Conservation (phyloP, 2,797 vertebrate genomes). For the Chrysocyon brachyurus region DNA sequence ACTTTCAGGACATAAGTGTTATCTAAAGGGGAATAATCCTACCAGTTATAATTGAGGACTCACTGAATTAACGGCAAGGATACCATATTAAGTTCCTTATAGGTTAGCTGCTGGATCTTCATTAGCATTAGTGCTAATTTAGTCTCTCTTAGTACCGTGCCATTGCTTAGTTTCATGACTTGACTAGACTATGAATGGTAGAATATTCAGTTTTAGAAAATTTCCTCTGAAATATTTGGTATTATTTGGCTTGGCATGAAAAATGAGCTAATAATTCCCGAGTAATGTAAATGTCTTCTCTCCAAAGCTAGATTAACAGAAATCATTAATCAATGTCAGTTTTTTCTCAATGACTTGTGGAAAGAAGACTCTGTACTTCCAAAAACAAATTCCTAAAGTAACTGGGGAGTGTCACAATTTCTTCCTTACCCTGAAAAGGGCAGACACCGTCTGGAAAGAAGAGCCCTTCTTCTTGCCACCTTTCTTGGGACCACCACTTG, state of each 20-base stretch:
- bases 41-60: not conserved
- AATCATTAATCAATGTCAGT: not conserved
- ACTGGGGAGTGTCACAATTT: not conserved
- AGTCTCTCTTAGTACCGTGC: not conserved
- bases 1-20: not conserved
- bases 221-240: not conserved
- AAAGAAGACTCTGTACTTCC: not conserved
- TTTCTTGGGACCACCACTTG: slow-evolving; percentile 79
- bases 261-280: not conserved
- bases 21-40: not conserved
- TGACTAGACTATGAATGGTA: not conserved
- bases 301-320: not conserved
- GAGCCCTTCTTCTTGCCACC: slow-evolving; percentile 88
- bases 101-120: not conserved
- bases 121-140: not conserved
- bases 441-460: slow-evolving; percentile 91
- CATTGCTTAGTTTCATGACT: slow-evolving; percentile 14
- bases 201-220: not conserved
- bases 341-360: not conserved
- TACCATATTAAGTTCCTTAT: not conserved
- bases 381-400: slow-evolving; percentile 9
- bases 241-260: slow-evolving; percentile 16
- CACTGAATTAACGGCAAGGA: not conserved
- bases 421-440: slow-evolving; percentile 89
- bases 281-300: slow-evolving; percentile 52